Evolutionary conservation across 1,140 invertebrate genomes (phyloP).

Genomic region (Platyscapa corneri): DNA sequence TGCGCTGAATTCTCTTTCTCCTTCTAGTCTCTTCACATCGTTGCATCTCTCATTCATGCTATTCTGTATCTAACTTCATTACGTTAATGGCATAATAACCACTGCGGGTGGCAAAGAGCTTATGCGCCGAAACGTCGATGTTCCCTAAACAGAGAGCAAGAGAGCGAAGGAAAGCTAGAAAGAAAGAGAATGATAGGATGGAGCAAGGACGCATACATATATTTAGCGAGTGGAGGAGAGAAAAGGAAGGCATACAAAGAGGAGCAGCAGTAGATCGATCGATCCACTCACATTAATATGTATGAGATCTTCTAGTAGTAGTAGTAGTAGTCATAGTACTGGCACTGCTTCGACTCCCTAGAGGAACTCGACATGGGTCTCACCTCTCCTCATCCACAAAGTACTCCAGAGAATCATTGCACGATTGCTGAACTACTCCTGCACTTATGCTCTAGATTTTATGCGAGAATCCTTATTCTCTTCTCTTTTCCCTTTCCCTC

Average conservation of each 20-base stretch:
- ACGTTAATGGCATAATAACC: conserved; percentile 74
- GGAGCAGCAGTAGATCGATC: conserved; percentile 58
- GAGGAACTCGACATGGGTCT: conserved; percentile 34
- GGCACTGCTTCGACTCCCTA: conserved; percentile 43
- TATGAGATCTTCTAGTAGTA: conserved; percentile 65
- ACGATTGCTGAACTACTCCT: conserved; percentile 24
- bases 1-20: conserved; percentile 39
- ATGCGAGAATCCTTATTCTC: background rate
- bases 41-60: conserved; percentile 25
- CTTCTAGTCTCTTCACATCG: conserved; percentile 23
- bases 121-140: conserved; percentile 65
- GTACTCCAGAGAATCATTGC: conserved; percentile 50
- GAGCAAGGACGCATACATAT: background rate
- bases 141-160: conserved; percentile 62
- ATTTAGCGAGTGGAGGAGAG: conserved; percentile 46
- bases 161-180: background rate
- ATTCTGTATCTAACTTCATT: conserved; percentile 66
- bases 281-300: conserved; percentile 70
- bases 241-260: conserved; percentile 57
- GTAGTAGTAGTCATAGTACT: conserved; percentile 31
- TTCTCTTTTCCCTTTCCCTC: background rate
- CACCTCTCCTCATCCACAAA: conserved; percentile 37
- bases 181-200: conserved; percentile 7
- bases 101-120: conserved; percentile 65
- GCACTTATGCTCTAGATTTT: conserved; percentile 42